Evolutionary conservation across 2,113 vertebrate genomes (phyloP), one percentile per base, ranked within the genome.

Genomic region (Oreochromis spilurus): DNA sequence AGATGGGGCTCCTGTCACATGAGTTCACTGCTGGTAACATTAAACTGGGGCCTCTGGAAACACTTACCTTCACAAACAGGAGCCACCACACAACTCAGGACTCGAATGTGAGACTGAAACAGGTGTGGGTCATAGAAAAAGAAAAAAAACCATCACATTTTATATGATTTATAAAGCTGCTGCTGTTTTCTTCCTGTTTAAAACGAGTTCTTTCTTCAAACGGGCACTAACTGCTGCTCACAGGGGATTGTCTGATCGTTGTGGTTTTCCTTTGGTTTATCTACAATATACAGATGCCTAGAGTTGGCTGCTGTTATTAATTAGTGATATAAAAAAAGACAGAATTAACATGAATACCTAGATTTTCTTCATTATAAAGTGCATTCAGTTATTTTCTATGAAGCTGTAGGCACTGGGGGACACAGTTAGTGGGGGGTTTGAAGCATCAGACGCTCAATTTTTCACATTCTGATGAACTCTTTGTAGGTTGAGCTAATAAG

Each of bases 401-500:
- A 11, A 62, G 2, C 9, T 31, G 17, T n/a, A 11, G 58, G 31
- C 58, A 62, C 31, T 12, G 58, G 1, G 9, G 17, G 58, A 62
- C 31, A n/a, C 17, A 11, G 36, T 62, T 36, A 36, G 17, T 11
- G 31, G 31, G 57, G 16, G 5, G 0, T 0, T 62, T 62, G 58
- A 31, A 62, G 31, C 0, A 36, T 62, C 0, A 62, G 58, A n/a
- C 0, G 4, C 17, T 62, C 31, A 0, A 0, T 65, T 65, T 36
- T 36, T 11, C 6, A 65, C 1, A 1, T 65, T n/a, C 60, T 65
- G 0, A 65, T 38, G 10, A n/a, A 65, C 21, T 65, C 2, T 2
- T 65, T 36, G 60, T 62, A 0, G 58, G 58, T 36, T 65, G 60
- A 65, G 10, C 17, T 36, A 65, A 65, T 65, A 65, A n/a, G 31